Evolutionary conservation across 2,113 vertebrate genomes (phyloP), one percentile per base, ranked within the genome.

Genomic region (Sebastes fasciatus): DNA sequence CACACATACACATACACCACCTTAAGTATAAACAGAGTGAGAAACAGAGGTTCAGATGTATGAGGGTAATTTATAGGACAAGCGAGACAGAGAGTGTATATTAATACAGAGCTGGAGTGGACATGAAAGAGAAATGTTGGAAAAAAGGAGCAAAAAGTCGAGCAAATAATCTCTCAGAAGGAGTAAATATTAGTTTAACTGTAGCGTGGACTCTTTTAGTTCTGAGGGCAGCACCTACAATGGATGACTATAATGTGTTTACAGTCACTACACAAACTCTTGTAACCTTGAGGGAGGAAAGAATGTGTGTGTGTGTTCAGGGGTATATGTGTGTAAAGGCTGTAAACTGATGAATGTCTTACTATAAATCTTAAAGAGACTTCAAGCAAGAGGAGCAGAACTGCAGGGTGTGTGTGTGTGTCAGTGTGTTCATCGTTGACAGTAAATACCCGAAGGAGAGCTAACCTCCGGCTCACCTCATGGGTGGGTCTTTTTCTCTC

Each of bases 401-500:
- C 61, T 61, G 19, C 60, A 43, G 52, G 55, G 60, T 57, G 65
- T 74, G 43, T 68, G n/a, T 87, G 77, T 77, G 13, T 72, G 70
- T 65, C n/a, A 64, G 71, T 58, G 68, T 79, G 58, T 88, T 84
- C 74, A 52, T 64, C 7, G 16, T 81, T 88, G 87, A 91, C 86
- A 87, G 75, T 90, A 84, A 90, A 89, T 82, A 86, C 73, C 82
- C 72, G 14, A 86, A 85, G 89, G 55, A 86, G 85, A 60, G 62
- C 69, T 95, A 86, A 94, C 93, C 93, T 94, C 86, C 77, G 43
- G 71, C 85, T 95, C 90, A 95, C 93, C 94, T 90, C 88, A 84
- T 89, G 77, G 94, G 90, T 86, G 90, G 88, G 91, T 88, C 86
- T 74, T 71, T 83, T 78, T 93, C 61, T 83, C 77, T 81, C 77